Evolutionary conservation across 1,140 invertebrate species (phyloP).

Genomic region (Kradibia gibbosae): DNA sequence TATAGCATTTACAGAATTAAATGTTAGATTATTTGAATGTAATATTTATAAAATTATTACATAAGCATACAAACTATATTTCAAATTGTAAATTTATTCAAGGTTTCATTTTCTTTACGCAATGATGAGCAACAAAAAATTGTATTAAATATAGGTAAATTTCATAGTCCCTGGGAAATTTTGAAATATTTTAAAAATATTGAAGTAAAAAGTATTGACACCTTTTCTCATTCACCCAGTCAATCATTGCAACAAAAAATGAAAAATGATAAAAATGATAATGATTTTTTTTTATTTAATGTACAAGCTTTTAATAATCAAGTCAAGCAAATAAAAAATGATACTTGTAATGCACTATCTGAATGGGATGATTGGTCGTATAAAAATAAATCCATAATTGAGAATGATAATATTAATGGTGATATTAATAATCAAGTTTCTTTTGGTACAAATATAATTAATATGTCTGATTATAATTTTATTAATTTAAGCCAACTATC

Average conservation of each 20-base stretch:
- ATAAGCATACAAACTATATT: background rate
- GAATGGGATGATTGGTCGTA: conserved; percentile 61
- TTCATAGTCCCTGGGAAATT: conserved; percentile 54
- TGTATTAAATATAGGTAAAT: conserved; percentile 56
- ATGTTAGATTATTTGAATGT: conserved; percentile 39
- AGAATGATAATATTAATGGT: conserved; percentile 8
- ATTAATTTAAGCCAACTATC: conserved; percentile 53
- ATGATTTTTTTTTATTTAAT: background rate
- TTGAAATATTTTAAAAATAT: conserved; percentile 48
- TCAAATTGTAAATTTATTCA: conserved; percentile 18
- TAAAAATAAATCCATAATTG: conserved; percentile 6
- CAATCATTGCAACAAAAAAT: background rate
- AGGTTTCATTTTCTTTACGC: conserved; percentile 65
- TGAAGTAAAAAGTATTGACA: background rate
- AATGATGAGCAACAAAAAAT: conserved; percentile 57
- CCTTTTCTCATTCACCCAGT: background rate
- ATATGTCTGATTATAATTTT: conserved; percentile 35
- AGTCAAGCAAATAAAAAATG: conserved; percentile 1
- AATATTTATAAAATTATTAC: background rate
- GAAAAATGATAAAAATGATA: background rate
- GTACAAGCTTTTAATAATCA: background rate
- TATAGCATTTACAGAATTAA: conserved; percentile 55
- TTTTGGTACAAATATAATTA: conserved; percentile 17
- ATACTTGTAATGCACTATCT: conserved; percentile 50
- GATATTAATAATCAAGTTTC: conserved; percentile 44